Base-by-base conservation (phyloP, 2,888 invertebrate species). In the Cephalotes varians region DNA sequence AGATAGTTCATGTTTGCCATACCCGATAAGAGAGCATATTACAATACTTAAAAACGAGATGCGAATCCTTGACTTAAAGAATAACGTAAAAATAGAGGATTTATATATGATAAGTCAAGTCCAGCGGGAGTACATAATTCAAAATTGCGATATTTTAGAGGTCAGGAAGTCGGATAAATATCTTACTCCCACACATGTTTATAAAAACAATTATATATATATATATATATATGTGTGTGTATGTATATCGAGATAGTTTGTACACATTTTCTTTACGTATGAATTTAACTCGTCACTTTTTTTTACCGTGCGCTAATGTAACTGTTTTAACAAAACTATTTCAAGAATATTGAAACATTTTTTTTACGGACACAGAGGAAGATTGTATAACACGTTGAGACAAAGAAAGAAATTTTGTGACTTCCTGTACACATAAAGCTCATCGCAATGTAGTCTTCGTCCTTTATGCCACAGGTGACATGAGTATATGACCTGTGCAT, bases 401-500 rank as follows among this genome's bases (percentile, higher is more conserved):
- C 84, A 86, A 84, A 86, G 86, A 86, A 76, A 86, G 82, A 87
- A 84, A 58, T 80, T 81, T 76, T 18, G 25, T 37, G 71, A 88
- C 87, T 90, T 89, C 88, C 79, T 44, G 76, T 74, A 85, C 72
- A 84, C 82, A 83, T 80, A 85, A 85, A 90, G 79, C 82, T 85
- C 81, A 82, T 86, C 85, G 84, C 83, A 85, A 83, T 90, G 80
- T 84, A 79, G 86, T 86, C 60, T 84, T 40, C 80, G 31, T 85
- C 47, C 73, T 81, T 65, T 54, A 86, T 81, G 84, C 82, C 82
- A 83, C 86, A 86, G 87, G 82, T 87, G 51, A 88, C 71, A 85
- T 85, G 82, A 87, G 76, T 86, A 88, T 88, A 91, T 82, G 90
- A 87, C 88, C 91, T 88, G 86, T 86, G 90, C 85, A 86, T 87